Conservation (phyloP, 2,797 vertebrate species). For the Lutra lutra region DNA sequence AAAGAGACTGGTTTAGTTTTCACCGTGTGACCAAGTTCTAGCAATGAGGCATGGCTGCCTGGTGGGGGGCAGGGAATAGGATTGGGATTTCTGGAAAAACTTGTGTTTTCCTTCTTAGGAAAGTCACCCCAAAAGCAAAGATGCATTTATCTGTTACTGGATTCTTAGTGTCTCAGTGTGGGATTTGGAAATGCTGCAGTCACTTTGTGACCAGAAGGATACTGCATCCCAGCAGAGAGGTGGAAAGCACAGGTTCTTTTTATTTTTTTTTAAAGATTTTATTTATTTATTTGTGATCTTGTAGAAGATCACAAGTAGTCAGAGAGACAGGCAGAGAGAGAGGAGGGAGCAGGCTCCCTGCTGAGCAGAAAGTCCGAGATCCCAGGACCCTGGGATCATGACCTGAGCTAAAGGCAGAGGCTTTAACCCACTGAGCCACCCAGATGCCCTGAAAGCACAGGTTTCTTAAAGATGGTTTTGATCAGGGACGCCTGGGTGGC, state of each 20-base stretch:
- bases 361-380: too few relatives aligned
- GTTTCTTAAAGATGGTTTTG: not conserved
- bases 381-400: too few relatives aligned
- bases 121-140: not conserved
- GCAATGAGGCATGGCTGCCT: not conserved
- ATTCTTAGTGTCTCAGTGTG: not conserved
- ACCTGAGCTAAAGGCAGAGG: too few relatives aligned
- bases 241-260: not conserved
- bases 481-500: too few relatives aligned
- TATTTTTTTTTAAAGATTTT: too few relatives aligned
- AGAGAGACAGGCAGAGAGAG: too few relatives aligned
- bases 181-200: not conserved
- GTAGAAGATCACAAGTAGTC: too few relatives aligned
- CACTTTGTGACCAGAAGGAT: not conserved
- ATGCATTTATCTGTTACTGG: not conserved
- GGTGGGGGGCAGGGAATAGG: not conserved
- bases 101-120: not conserved
- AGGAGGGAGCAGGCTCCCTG: too few relatives aligned
- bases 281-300: too few relatives aligned
- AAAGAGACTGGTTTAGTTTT: not conserved
- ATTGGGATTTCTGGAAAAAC: not conserved
- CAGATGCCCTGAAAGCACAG: not conserved
- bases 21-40: not conserved
- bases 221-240: not conserved
- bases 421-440: too few relatives aligned